Evolutionary conservation across 1,140 invertebrate genomes (phyloP), one percentile per base, ranked within the genome.

Genomic region (Brachionus manjavacas): DNA sequence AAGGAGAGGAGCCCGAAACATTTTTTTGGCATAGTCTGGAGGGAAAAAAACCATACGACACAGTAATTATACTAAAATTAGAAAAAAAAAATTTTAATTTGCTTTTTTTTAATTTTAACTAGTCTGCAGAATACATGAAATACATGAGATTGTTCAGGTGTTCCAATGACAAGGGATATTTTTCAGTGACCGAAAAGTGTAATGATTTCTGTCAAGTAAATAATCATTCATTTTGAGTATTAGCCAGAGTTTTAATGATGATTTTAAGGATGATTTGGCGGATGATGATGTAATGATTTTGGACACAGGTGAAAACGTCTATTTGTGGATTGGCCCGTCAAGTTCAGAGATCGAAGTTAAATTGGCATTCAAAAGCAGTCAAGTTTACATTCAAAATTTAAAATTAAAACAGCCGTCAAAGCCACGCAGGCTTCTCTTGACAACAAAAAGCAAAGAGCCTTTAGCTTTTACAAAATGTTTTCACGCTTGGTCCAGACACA

Each of bases 271-370:
- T 90, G 98, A 99, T 91, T 91, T 99, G 86, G 96, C 97, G 35
- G 97, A 99, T 91, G 97, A 99, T 89, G 97, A 99, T 90, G 98
- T 99, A 11, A 99, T 99, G 98, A 96, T 99, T 85, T 90, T 99
- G 83, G 98, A 99, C 90, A 99, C 97, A 89, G 98, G 98, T 1
- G 94, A 96, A 87, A 94, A 98, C 90, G 95, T 99, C 55, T 99
- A 97, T 90, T 91, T 99, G 28, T 99, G 98, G 98, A 91, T 99
- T 66, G 98, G 98, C 8, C 93, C 95, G 78, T 93, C 94, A 86
- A 97, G 95, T 87, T 97, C 95, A 84, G 97, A 99, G 91, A 96
- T 99, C 7, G 97, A 99, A 92, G 96, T 98, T 68, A 99, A 99
- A 91, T 90, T 99, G 25, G 96, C 96, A 0, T 98, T 96, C 87